Evolutionary conservation across 1,140 invertebrate genomes (phyloP).

Genomic region (Drosophila sproati): DNA sequence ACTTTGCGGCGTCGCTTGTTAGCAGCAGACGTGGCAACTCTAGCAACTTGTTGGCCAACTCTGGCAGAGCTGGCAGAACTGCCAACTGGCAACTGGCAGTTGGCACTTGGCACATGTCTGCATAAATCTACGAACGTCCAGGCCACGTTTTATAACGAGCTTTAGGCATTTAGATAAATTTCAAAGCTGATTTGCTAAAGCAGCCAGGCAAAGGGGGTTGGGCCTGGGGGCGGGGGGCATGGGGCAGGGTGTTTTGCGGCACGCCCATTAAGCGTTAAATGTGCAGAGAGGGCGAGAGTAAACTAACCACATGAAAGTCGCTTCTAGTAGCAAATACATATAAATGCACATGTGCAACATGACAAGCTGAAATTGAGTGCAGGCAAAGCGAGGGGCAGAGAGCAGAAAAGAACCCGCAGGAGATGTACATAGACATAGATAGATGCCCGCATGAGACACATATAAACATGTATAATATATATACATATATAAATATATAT

Average conservation of each 20-base stretch:
- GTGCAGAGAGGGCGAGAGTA: conserved; percentile 57
- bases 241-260: conserved; percentile 2
- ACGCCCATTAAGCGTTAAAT: conserved; percentile 73
- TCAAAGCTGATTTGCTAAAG: conserved; percentile 76
- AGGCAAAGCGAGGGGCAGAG: conserved; percentile 21
- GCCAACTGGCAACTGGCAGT: conserved; percentile 53
- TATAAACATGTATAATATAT: neutral
- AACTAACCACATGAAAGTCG: conserved; percentile 79
- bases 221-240: neutral
- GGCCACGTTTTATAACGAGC: conserved; percentile 73
- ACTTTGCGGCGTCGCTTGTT: conserved; percentile 36
- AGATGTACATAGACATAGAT: conserved; percentile 9
- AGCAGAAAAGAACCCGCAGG: conserved; percentile 11
- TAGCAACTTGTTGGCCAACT: conserved; percentile 6
- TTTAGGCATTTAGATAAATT: conserved; percentile 82
- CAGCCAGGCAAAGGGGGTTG: neutral
- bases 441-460: conserved; percentile 6
- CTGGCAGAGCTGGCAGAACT: conserved; percentile 1
- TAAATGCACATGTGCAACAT: conserved; percentile 68
- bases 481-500: neutral
- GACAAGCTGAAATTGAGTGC: conserved; percentile 73
- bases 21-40: conserved; percentile 32
- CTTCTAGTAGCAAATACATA: conserved; percentile 58
- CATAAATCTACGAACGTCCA: conserved; percentile 70
- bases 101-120: conserved; percentile 62